Conservation (phyloP, 2,888 invertebrate genomes). For the Didymodactylos carnosus region DNA sequence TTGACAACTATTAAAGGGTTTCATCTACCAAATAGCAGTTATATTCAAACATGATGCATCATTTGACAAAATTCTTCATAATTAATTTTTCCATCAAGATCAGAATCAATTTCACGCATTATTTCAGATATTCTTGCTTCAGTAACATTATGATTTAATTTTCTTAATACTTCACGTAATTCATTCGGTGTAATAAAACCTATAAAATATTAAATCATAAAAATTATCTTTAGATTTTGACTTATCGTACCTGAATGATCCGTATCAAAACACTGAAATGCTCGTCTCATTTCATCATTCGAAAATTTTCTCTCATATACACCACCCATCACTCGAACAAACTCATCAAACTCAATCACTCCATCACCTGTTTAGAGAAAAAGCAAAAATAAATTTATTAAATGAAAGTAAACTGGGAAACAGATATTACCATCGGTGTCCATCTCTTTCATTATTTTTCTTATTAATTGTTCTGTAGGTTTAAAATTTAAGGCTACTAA, state of each 20-base stretch:
- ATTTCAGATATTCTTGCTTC: background rate
- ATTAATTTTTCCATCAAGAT: background rate
- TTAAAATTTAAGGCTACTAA: background rate
- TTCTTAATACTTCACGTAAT: background rate
- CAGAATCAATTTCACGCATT: background rate
- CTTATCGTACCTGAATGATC: conserved; percentile 6
- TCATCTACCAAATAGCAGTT: no score
- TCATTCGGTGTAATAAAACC: background rate
- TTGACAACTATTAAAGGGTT: no score
- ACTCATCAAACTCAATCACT: conserved; percentile 12
- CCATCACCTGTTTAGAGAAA: background rate
- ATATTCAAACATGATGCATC: background rate
- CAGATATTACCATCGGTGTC: background rate
- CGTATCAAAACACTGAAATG: conserved; percentile 7
- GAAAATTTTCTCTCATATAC: conserved; percentile 6
- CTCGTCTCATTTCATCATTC: conserved; percentile 2
- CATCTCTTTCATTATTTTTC: background rate
- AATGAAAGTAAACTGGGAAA: no score
- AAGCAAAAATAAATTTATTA: background rate
- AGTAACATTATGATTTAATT: background rate
- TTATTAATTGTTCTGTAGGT: background rate
- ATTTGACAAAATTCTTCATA: background rate
- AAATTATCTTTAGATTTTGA: background rate
- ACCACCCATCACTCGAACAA: conserved; percentile 1
- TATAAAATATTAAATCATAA: background rate